Evolutionary conservation across 1,140 invertebrate species (phyloP).

Genomic region (Orius insidiosus): DNA sequence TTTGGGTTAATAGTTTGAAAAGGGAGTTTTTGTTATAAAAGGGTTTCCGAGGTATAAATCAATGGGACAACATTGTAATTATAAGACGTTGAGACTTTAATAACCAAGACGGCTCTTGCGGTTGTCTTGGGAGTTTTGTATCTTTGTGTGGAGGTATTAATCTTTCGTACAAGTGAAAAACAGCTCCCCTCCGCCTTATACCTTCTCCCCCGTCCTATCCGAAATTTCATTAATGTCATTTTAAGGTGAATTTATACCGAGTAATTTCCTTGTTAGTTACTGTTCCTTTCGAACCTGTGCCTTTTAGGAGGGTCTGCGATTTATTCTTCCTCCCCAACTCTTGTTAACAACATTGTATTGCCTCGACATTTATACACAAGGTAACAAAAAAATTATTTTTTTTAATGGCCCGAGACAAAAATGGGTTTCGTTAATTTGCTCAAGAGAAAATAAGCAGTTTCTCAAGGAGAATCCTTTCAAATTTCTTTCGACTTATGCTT

Average conservation of each 20-base stretch:
- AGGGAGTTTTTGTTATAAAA: too few relatives aligned
- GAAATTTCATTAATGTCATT: slow-evolving; percentile 36
- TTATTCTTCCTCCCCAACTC: slow-evolving; percentile 8
- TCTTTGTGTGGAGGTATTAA: slow-evolving; percentile 11
- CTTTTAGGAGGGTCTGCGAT: not conserved
- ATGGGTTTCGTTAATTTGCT: too few relatives aligned
- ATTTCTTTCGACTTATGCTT: too few relatives aligned
- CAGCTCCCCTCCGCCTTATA: slow-evolving; percentile 2
- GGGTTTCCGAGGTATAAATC: slow-evolving; percentile 6
- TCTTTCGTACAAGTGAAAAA: slow-evolving; percentile 12
- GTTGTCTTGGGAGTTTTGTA: slow-evolving; percentile 7
- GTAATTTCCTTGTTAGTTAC: slow-evolving; percentile 28
- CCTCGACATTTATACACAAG: too few relatives aligned
- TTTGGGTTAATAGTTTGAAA: too few relatives aligned
- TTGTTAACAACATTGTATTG: too few relatives aligned
- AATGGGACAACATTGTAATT: slow-evolving; percentile 12
- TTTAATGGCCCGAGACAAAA: too few relatives aligned
- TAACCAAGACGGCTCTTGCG: slow-evolving; percentile 12
- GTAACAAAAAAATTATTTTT: too few relatives aligned
- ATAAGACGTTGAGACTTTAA: slow-evolving; percentile 12
- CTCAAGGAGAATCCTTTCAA: too few relatives aligned
- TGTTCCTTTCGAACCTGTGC: slow-evolving; percentile 1
- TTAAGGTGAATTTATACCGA: slow-evolving; percentile 33
- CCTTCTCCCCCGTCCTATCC: slow-evolving; percentile 2
- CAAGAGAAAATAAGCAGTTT: too few relatives aligned